Conservation (phyloP, 2,113 vertebrate species). For the Tachycineta bicolor region DNA sequence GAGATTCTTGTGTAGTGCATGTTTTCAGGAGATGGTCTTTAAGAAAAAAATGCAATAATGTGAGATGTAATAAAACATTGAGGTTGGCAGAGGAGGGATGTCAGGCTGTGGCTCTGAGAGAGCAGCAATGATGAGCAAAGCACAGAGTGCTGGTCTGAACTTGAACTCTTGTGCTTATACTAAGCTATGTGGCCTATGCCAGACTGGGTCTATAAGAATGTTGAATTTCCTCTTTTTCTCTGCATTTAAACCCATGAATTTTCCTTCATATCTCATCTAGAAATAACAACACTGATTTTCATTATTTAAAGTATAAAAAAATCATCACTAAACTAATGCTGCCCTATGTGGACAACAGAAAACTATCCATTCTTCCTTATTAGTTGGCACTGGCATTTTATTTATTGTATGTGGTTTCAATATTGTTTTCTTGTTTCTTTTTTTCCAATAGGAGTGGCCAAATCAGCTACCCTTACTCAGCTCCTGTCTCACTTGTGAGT, state of each 20-base stretch:
- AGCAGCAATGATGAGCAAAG: neutral
- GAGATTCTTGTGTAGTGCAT: neutral
- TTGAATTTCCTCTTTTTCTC: neutral
- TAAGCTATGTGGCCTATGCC: neutral
- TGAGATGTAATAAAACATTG: neutral
- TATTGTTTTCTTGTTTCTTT: neutral
- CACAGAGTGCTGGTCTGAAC: neutral
- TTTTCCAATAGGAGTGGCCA: neutral
- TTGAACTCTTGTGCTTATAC: neutral
- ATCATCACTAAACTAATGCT: neutral
- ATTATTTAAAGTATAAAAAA: neutral
- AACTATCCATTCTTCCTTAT: neutral
- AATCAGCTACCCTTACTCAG: neutral
- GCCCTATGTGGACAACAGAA: neutral
- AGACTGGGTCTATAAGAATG: neutral
- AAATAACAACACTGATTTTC: neutral
- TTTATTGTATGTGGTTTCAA: neutral
- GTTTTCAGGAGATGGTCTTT: conserved; percentile 8
- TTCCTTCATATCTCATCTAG: neutral
- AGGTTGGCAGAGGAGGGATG: neutral
- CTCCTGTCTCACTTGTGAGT: neutral
- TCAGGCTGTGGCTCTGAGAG: neutral
- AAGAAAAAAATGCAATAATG: neutral
- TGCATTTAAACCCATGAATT: neutral
- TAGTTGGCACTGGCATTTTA: neutral